Evolutionary conservation across 1,140 invertebrate species (phyloP), one percentile per base, ranked within the genome.

Genomic region (Drosophila oshimai): DNA sequence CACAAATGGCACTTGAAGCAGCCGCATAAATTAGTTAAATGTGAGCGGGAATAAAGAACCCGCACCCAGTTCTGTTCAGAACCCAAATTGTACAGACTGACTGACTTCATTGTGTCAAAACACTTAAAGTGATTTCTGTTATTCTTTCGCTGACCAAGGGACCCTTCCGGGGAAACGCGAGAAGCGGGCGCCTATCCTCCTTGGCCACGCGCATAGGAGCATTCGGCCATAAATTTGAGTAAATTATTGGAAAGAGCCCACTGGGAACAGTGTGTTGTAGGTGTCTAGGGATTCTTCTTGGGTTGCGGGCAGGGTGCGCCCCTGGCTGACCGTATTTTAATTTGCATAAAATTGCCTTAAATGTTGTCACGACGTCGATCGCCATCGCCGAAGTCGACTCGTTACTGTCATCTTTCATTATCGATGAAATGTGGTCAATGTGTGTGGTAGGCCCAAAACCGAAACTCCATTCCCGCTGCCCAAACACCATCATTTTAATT

Each of bases 401-500:
- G 84, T 88, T 89, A 89, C 86, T 88, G 83, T 89, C 84, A 88
- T 88, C 74, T 89, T 89, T 89, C 84, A 89, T 89, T 89, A 89
- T 88, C 84, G 78, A 83, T 79, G 81, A 87, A 67, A 70, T 86
- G 75, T 86, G 54, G 67, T 68, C 80, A 75, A 79, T 75, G 80
- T 51, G 80, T 80, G 79, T 83, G 79, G 79, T 36, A 83, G 68
- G 47, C 49, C 50, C 36, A 26, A 24, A 17, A 39, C 7, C 22
- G 13, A 69, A 12, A 45, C 20, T 20, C 39, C 46, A 12, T 17
- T 51, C 6, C 29, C 17, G 12, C 24, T 29, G 10, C 6, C 61
- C 31, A 18, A 7, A 17, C 50, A 53, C 58, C 28, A 71, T 86
- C 50, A 74, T 74, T 84, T 79, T 78, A 78, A 79, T 79, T 86